Conservation (phyloP, 2,113 vertebrate species). For the Scolopax mira region DNA sequence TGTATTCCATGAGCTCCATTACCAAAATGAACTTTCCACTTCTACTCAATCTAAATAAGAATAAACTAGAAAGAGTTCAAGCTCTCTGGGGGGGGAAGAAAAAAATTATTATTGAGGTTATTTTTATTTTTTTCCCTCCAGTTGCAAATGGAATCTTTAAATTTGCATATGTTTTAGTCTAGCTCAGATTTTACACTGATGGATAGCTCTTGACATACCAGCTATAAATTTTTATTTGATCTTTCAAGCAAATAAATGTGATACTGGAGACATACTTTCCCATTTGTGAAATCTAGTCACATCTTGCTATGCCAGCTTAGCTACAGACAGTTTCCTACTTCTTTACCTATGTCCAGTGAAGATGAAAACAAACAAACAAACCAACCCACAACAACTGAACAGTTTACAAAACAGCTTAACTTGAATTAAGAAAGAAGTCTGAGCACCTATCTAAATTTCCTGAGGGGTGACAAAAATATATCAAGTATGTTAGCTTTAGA, state of each 20-base stretch:
- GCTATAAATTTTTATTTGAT: neutral
- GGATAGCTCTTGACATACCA: neutral
- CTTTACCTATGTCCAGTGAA: neutral
- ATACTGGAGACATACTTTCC: neutral
- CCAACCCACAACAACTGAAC: neutral
- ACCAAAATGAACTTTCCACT: neutral
- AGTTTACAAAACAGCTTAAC: neutral
- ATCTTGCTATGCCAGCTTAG: neutral
- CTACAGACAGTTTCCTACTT: neutral
- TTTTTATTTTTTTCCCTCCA: neutral
- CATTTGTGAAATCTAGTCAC: neutral
- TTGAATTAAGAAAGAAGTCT: neutral
- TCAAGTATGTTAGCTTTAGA: neutral
- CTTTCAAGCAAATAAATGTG: neutral
- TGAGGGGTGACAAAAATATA: neutral
- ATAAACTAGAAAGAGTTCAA: neutral
- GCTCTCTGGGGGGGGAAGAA: neutral
- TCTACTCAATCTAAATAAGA: fast-evolving
- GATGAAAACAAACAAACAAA: neutral
- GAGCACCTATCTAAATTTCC: neutral
- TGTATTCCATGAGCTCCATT: neutral
- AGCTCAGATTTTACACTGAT: neutral
- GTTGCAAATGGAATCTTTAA: neutral
- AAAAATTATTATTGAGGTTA: neutral
- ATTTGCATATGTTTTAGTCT: neutral